phyloP scores from a whole-genome alignment of 2,113 vertebrate genomes.

The Myotis davidii region DNA sequence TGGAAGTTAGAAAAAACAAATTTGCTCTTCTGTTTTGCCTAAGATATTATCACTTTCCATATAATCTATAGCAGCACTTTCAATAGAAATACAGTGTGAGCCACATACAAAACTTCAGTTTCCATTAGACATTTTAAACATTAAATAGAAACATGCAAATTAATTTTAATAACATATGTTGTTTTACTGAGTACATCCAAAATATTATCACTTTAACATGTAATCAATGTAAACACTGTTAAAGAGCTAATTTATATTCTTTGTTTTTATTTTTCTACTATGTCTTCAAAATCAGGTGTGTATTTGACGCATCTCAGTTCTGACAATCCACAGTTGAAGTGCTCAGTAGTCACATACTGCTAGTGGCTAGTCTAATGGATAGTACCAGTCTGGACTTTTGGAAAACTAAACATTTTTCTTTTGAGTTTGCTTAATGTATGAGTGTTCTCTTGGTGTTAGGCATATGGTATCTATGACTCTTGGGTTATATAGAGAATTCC shows the following conservation, averaged over 20 bases:
- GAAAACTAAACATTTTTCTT: neutral
- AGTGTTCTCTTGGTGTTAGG: neutral
- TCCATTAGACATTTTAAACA: neutral
- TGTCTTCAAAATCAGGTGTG: neutral
- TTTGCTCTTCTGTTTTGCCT: neutral
- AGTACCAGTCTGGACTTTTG: neutral
- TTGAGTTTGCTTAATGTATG: neutral
- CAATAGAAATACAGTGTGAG: neutral
- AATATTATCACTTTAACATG: neutral
- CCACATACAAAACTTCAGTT: neutral
- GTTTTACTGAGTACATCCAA: neutral
- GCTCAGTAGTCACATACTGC: neutral
- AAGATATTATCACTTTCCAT: neutral
- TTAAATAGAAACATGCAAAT: neutral
- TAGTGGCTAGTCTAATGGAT: neutral
- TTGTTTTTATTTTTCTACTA: neutral
- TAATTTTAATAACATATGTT: neutral
- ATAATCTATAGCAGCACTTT: neutral
- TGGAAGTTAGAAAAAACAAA: neutral
- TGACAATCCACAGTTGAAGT: neutral
- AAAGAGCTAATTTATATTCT: neutral
- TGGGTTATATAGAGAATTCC: neutral
- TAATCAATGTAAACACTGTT: neutral
- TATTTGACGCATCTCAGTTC: neutral
- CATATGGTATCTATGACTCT: neutral